Evolutionary conservation across 2,797 vertebrate genomes (phyloP).

Genomic region (Sternarchorhynchus goeldii): DNA sequence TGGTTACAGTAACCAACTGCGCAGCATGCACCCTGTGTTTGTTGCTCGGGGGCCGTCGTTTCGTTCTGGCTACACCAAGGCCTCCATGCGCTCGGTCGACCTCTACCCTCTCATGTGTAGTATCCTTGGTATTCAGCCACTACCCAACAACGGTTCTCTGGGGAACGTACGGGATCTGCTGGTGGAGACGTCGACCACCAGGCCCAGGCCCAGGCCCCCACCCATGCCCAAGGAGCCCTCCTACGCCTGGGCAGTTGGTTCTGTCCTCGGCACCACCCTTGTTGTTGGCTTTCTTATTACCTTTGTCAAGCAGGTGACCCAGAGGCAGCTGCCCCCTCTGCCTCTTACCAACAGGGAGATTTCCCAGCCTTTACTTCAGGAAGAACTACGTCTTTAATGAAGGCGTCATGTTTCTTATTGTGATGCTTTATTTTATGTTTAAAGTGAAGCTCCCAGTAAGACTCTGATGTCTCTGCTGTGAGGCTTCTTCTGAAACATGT

Average conservation of each 20-base stretch:
- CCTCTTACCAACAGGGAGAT: conserved; percentile 80
- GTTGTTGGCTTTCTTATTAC: conserved; percentile 81
- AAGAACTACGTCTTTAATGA: conserved; percentile 72
- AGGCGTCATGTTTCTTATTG: conserved; percentile 26
- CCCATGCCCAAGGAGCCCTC: conserved; percentile 58
- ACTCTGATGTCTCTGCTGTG: not conserved
- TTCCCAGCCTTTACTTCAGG: conserved; percentile 84
- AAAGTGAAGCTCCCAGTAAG: conserved; percentile 19
- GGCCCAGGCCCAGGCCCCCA: conserved; percentile 36
- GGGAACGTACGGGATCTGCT: conserved; percentile 81
- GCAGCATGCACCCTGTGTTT: conserved; percentile 91
- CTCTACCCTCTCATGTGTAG: conserved; percentile 91
- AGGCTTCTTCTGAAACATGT: conserved; percentile 47
- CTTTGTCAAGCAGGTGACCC: conserved; percentile 81
- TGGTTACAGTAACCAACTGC: conserved; percentile 85
- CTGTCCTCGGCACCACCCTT: conserved; percentile 79
- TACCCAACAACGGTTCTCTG: conserved; percentile 89
- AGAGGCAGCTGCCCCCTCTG: conserved; percentile 74
- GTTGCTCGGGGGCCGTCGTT: conserved; percentile 89
- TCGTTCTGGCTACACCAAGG: conserved; percentile 78
- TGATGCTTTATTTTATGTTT: conserved; percentile 25
- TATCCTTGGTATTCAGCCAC: conserved; percentile 78
- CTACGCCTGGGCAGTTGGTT: conserved; percentile 78
- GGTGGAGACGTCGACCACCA: conserved; percentile 54
- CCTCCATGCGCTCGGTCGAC: conserved; percentile 83